These are phyloP conservation scores for Priapulus caudatus DNA, from an alignment of 2,888 invertebrate species.

Conservation along the genomic window DNA sequence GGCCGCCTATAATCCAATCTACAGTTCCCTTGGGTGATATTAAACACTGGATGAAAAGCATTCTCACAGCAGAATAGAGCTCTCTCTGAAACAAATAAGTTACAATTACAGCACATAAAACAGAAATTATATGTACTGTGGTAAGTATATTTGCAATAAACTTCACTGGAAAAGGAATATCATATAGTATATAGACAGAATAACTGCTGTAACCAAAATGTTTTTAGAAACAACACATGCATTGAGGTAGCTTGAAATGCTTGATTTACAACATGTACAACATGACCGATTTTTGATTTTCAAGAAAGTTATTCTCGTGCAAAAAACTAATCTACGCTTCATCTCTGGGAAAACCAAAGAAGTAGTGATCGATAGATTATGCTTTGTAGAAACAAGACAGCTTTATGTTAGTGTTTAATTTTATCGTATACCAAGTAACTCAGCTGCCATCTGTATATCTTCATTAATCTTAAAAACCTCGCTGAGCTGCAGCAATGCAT, in stretches of 20 bases:
- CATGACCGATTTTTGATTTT: no score
- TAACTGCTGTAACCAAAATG: no score
- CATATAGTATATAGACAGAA: not conserved
- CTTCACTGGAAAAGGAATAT: not conserved
- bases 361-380: no score
- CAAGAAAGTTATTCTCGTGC: no score
- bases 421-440: conserved; percentile 47
- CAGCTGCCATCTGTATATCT: conserved; percentile 62
- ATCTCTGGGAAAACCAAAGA: no score
- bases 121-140: not conserved
- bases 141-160: not conserved
- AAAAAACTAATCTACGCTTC: no score
- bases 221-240: no score
- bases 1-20: conserved; percentile 62
- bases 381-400: no score
- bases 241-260: no score
- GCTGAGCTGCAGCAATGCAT: conserved; percentile 63
- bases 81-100: conserved; percentile 45
- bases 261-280: no score
- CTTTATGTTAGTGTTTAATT: no score
- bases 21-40: conserved; percentile 57
- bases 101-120: conserved; percentile 5
- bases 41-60: conserved; percentile 66
- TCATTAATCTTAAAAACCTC: conserved; percentile 66
- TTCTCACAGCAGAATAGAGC: conserved; percentile 63